Conservation (phyloP, 2,113 vertebrate genomes). For the Microcebus ravelobensis region DNA sequence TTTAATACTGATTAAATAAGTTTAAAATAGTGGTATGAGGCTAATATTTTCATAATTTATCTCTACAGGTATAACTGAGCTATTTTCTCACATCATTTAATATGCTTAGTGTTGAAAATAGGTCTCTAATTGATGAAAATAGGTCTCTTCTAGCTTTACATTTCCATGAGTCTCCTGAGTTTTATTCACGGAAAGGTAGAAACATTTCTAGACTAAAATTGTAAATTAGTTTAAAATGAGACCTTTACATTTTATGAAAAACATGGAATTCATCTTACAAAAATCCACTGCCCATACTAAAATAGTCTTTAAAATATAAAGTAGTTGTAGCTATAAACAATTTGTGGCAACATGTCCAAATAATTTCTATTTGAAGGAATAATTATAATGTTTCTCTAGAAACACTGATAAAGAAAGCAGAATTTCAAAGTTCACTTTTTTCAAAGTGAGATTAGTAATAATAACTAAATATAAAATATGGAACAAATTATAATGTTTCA, state of each 20-base stretch:
- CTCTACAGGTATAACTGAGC: background rate
- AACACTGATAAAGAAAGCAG: background rate
- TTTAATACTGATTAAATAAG: background rate
- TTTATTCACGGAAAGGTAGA: background rate
- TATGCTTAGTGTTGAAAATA: background rate
- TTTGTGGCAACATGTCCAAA: background rate
- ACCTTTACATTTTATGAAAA: background rate
- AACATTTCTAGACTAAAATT: background rate
- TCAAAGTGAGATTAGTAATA: background rate
- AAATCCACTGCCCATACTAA: background rate
- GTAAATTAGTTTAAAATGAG: background rate
- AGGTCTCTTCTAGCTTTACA: background rate
- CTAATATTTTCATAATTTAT: background rate
- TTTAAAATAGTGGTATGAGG: background rate
- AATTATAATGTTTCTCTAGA: slow-evolving; percentile 7
- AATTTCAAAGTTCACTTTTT: background rate
- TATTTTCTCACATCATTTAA: background rate
- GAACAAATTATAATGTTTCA: background rate
- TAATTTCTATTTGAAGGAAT: slow-evolving; percentile 23
- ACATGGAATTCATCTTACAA: background rate
- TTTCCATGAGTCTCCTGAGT: background rate
- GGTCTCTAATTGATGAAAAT: background rate
- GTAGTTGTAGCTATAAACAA: background rate
- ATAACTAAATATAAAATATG: background rate
- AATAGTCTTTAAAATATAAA: slow-evolving; percentile 3